Conservation (phyloP, 2,888 invertebrate genomes). For the Calameuta pallipes region DNA sequence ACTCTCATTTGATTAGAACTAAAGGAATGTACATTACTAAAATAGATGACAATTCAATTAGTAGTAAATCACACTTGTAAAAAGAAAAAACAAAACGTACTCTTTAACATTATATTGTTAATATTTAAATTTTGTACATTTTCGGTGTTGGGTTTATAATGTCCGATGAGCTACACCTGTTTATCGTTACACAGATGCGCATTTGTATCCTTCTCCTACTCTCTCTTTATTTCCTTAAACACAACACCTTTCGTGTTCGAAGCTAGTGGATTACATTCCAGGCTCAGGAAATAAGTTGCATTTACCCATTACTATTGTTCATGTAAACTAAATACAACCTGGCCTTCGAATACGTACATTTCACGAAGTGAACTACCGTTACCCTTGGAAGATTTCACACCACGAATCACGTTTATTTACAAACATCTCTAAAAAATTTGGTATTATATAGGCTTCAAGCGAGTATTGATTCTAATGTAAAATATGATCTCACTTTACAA, state of each 20-base stretch:
- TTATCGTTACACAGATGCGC: not conserved
- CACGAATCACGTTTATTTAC: not conserved
- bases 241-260: slow-evolving; percentile 3
- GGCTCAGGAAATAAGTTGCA: slow-evolving; percentile 42
- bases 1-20: slow-evolving; percentile 20
- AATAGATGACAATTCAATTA: slow-evolving; percentile 46
- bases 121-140: slow-evolving; percentile 58
- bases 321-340: slow-evolving; percentile 18
- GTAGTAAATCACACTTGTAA: slow-evolving; percentile 50
- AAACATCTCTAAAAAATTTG: not conserved
- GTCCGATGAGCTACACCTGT: slow-evolving; percentile 22
- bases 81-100: slow-evolving; percentile 54
- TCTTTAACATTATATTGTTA: slow-evolving; percentile 46
- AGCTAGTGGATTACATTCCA: slow-evolving; percentile 51
- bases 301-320: slow-evolving; percentile 35
- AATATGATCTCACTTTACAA: not conserved
- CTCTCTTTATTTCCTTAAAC: not conserved
- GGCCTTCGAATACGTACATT: slow-evolving; percentile 14
- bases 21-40: slow-evolving; percentile 32
- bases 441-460: not conserved
- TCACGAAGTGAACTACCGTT: not conserved
- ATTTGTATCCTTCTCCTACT: not conserved
- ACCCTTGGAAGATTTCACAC: slow-evolving; percentile 15
- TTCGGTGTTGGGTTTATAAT: slow-evolving; percentile 42
- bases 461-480: not conserved